Conservation (phyloP, 2,113 vertebrate genomes). For the Bubo scandiacus region DNA sequence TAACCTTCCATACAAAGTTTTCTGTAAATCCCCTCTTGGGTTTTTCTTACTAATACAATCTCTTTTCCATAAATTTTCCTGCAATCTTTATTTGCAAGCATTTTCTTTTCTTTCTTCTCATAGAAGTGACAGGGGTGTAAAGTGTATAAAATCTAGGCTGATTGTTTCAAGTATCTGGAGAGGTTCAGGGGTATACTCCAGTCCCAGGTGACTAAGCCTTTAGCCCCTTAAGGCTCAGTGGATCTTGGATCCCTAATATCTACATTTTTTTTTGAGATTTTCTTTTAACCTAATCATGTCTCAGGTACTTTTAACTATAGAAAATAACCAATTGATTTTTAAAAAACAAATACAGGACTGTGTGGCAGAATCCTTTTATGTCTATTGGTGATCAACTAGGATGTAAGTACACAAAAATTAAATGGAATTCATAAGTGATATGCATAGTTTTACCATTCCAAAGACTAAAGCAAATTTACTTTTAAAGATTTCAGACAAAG, state of each 20-base stretch:
- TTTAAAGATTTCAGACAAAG: not conserved
- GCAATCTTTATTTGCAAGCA: not conserved
- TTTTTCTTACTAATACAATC: not conserved
- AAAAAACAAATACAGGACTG: not conserved
- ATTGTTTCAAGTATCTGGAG: not conserved
- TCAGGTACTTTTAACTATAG: not conserved
- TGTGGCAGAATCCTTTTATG: not conserved
- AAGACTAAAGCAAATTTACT: not conserved
- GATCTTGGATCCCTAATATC: fast-evolving
- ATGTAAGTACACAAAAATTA: not conserved
- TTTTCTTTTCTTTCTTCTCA: not conserved
- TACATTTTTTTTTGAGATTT: not conserved
- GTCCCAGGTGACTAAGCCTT: not conserved
- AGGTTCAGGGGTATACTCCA: not conserved
- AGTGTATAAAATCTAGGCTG: not conserved
- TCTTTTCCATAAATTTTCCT: not conserved
- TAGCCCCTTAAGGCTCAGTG: not conserved
- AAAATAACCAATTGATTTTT: not conserved
- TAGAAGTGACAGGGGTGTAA: not conserved
- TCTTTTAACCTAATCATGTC: not conserved
- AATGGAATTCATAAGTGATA: not conserved
- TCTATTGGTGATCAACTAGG: not conserved
- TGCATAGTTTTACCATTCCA: not conserved
- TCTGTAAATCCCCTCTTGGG: not conserved
- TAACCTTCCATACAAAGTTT: not conserved